Base-by-base conservation (phyloP, 2,888 invertebrate species). In the Hyposoter didymator region DNA sequence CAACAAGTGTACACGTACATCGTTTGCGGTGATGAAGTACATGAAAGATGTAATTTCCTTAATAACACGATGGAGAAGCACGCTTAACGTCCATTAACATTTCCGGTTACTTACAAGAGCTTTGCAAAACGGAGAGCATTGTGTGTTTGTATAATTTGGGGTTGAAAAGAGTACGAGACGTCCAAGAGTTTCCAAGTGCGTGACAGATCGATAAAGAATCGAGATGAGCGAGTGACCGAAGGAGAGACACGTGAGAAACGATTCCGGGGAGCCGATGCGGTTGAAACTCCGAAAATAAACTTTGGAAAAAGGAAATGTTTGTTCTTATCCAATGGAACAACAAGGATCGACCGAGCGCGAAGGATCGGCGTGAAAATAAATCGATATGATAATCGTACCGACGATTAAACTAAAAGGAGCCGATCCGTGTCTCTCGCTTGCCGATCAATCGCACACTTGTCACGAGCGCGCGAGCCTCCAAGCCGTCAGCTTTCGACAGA, bases 41-140 rank as follows among this genome's bases (percentile, higher is more conserved):
- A 32, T 14, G 59, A 47, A 19, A 14, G 28, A 28, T 59, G 59
- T 28, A 28, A 59, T 75, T 62, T 62, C 32, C 28, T 45, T 35
- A 45, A 62, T 39, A 76, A 76, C 52, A 39, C n/a, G 19, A 19
- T 14, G 45, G 22, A 14, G 59, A 62, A 45, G 28, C 17, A 28
- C 6, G 35, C 1, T 17, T 4, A 78, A 39, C 12, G 35, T 22
- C 52, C 12, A 39, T 22, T 45, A 0, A 43, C 47, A 59, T 70
- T 78, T 80, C 62, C 52, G 28, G 19, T 39, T 91, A 92, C 92
- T 92, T 89, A 92, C 92, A 92, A 87, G 91, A 91, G 14, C 86
- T 45, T 78, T 84, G 90, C 88, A 89, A 90, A 43, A 81, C 12
- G 1, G 90, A 87, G 43, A 90, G 75, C 90, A 91, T 92, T 74